Evolutionary conservation across 2,888 invertebrate genomes (phyloP), one percentile per base, ranked within the genome.

Genomic region (Chalcis sispes): DNA sequence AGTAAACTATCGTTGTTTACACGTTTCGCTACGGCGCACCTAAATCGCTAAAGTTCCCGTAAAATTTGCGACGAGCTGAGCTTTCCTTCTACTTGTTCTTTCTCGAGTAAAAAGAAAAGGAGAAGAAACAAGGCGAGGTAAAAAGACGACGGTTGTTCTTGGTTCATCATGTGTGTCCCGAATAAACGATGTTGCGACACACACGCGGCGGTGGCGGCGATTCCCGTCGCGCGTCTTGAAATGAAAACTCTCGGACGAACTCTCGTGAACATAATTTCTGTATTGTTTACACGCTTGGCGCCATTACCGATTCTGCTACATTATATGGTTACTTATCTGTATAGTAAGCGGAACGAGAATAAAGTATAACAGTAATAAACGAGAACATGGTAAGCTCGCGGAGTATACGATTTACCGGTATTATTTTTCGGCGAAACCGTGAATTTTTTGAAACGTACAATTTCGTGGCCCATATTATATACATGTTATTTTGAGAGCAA

Each of bases 241-340:
- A 87, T 86, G 72, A 83, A 87, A 74, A 87, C 84, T 85, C 81
- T 72, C 72, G 72, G 81, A 74, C 80, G 71, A 87, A 86, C 85
- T 87, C 83, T 86, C 86, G 84, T 86, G 85, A 86, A 86, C 85
- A 86, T 87, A 85, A 87, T 87, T 87, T 87, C 83, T 84, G 81
- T 86, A 86, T 87, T 86, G 87, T 87, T 87, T 86, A 85, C 82
- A 81, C 78, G 72, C 56, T 61, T 72, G 77, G 73, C 77, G 78
- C 78, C 80, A 82, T 85, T 85, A 82, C 48, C 80, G 81, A 85
- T 84, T 82, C 82, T 79, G 79, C 70, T 4, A n/a, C n/a, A n/a
- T n/a, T n/a, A n/a, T n/a, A n/a, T n/a, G n/a, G n/a, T n/a, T n/a
- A n/a, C n/a, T n/a, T n/a, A n/a, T n/a, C n/a, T n/a, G n/a, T 13